A percentile compares a stretch with the other conserved stretches of the same genome.
Evolutionary conservation across 2,797 vertebrate species (phyloP).

Genomic region (Acipenser ruthenus): DNA sequence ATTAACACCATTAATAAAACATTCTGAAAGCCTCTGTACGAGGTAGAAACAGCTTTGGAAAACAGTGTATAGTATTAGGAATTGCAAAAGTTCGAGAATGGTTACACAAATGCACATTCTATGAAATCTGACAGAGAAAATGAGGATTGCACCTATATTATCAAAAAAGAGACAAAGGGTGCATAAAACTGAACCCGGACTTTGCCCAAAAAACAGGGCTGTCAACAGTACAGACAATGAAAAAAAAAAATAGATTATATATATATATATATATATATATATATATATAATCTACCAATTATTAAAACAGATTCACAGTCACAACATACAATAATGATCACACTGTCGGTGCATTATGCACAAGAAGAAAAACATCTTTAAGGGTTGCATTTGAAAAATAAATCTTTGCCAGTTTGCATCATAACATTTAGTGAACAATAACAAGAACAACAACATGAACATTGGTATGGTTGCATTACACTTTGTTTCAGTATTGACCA

Average conservation of each 20-base stretch:
- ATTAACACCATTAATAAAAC: neutral
- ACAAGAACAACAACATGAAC: neutral
- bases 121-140: neutral
- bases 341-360: neutral
- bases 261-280: neutral
- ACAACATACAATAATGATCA: neutral
- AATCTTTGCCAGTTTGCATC: neutral
- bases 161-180: neutral
- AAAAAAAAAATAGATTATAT: neutral
- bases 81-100: neutral
- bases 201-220: neutral
- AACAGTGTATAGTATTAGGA: neutral
- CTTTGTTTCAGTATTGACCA: neutral
- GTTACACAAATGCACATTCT: constrained; percentile 3
- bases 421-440: neutral
- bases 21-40: neutral
- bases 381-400: neutral
- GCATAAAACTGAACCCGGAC: neutral
- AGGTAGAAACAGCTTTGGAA: constrained; percentile 1
- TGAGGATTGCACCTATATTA: neutral
- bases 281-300: neutral
- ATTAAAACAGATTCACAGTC: constrained; percentile 4
- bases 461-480: neutral
- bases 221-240: neutral
- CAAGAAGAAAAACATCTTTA: neutral